Conservation (phyloP, 2,113 vertebrate genomes). For the Eptesicus fuscus region DNA sequence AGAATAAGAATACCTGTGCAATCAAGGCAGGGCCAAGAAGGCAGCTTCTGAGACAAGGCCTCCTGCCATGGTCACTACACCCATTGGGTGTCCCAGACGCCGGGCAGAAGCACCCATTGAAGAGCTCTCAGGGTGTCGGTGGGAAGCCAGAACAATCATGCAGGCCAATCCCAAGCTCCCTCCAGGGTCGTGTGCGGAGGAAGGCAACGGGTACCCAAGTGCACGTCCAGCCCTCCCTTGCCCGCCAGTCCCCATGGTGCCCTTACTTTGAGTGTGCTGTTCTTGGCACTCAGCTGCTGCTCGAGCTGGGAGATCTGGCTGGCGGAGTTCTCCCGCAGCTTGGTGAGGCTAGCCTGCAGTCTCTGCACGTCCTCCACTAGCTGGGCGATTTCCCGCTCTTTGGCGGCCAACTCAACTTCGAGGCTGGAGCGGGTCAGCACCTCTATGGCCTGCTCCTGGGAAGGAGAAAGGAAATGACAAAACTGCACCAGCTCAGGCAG, state of each 20-base stretch:
- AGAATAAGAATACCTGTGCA: not conserved
- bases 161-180: not conserved
- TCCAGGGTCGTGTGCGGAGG: accelerated
- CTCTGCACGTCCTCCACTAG: slow-evolving; percentile 97
- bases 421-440: slow-evolving; percentile 90
- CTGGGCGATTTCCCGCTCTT: slow-evolving; percentile 96
- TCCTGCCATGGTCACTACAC: no score
- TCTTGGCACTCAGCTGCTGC: slow-evolving; percentile 94
- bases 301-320: slow-evolving; percentile 95
- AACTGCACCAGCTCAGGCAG: not conserved
- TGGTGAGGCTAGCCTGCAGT: slow-evolving; percentile 97
- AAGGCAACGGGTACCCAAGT: accelerated
- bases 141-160: not conserved
- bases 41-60: not conserved
- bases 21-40: not conserved
- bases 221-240: accelerated
- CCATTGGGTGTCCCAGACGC: accelerated
- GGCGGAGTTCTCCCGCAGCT: slow-evolving; percentile 94
- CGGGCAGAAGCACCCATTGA: not conserved
- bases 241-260: accelerated
- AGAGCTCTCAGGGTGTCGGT: not conserved
- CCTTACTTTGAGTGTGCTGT: slow-evolving; percentile 91
- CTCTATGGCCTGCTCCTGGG: slow-evolving; percentile 90
- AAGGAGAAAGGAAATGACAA: slow-evolving; percentile 45
- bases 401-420: slow-evolving; percentile 95